phyloP scores from a whole-genome alignment of 2,888 invertebrate species.

The Steinernema scapterisci region DNA sequence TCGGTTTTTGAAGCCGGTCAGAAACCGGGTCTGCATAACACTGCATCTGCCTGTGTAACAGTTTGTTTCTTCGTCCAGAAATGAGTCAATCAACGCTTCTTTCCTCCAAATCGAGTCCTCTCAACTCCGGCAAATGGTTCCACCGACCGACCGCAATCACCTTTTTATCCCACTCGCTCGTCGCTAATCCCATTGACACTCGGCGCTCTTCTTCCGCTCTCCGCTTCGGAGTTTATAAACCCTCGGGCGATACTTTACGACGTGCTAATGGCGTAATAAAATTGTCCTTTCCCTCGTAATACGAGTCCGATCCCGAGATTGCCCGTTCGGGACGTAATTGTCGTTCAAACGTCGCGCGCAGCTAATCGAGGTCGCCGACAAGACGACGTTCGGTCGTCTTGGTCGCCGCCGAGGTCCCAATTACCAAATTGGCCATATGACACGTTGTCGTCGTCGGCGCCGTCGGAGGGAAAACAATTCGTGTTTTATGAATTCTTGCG shows the following conservation, averaged over 20 bases:
- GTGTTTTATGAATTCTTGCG: background rate
- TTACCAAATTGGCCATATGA: constrained; percentile 33
- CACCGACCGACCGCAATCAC: too few relatives aligned
- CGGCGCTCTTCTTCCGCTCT: background rate
- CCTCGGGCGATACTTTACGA: constrained; percentile 30
- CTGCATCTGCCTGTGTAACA: too few relatives aligned
- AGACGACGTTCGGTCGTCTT: constrained; percentile 9
- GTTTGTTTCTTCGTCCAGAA: too few relatives aligned
- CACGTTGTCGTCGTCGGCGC: background rate
- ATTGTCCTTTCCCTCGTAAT: constrained; percentile 18
- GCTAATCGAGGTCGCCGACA: constrained; percentile 28
- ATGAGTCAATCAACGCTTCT: too few relatives aligned
- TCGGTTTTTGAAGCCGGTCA: too few relatives aligned
- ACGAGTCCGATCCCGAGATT: constrained; percentile 14
- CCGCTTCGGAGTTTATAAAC: constrained; percentile 18
- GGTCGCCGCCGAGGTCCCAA: background rate
- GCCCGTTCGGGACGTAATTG: constrained; percentile 11
- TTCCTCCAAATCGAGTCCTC: too few relatives aligned
- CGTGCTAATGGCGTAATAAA: constrained; percentile 31
- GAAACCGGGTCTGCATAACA: too few relatives aligned
- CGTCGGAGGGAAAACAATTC: constrained; percentile 19
- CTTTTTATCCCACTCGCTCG: background rate
- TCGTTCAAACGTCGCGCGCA: constrained; percentile 16
- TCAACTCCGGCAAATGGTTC: too few relatives aligned
- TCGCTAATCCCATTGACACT: background rate